Evolutionary conservation across 1,140 invertebrate genomes (phyloP), one percentile per base, ranked within the genome.

Genomic region (Asobara japonica): DNA sequence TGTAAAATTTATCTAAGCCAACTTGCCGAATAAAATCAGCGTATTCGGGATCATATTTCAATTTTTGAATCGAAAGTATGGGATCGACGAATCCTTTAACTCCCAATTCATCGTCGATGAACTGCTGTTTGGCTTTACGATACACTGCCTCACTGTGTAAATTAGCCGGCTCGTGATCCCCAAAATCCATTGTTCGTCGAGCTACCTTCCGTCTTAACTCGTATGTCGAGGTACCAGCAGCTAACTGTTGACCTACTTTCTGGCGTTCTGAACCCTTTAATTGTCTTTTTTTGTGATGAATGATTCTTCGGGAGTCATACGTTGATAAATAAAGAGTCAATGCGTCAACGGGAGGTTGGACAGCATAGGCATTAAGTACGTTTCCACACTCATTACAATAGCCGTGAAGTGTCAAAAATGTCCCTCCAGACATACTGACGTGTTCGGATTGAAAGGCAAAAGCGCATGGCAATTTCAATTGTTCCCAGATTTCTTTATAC

Each of bases 101-200:
- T 6, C n/a, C n/a, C 36, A 41, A 41, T n/a, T 41, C 11, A 13
- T 41, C 4, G 36, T 41, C 36, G 3, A 13, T 41, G 36, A 6
- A 41, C 11, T 13, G 4, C 11, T 41, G 36, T 13, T 41, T 41
- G 10, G 11, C 11, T n/a, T 41, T 41, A 3, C 36, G 10, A 13
- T 41, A 41, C 10, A 41, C 36, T 6, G 36, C 36, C 11, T 41
- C 36, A 41, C n/a, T 41, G 2, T 8, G 11, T 4, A 41, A 41
- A 11, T 6, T 3, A n/a, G 36, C 36, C n/a, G 36, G 36, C 11
- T 41, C 36, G 4, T 8, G 3, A 41, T 41, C 36, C n/a, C 36
- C 36, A 69, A 68, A 68, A 45, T 29, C 67, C 72, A 13, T 25
- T 4, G 11, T 41, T n/a, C n/a, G 10, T n/a, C 36, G 10, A 2